Evolutionary conservation across 1,140 invertebrate species (phyloP).

Genomic region (Holotrichia oblita): DNA sequence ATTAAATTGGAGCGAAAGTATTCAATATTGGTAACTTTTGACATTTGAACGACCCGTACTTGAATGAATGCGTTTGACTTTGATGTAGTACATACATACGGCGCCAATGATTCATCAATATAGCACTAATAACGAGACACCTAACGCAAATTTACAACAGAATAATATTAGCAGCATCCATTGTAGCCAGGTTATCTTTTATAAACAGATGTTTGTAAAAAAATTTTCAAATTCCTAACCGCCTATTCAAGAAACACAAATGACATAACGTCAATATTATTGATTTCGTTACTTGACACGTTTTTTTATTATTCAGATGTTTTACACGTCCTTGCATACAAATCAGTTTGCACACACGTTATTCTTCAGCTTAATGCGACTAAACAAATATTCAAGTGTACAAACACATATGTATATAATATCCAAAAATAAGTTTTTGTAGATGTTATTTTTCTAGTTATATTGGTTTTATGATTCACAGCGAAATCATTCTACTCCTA

Average conservation of each 20-base stretch:
- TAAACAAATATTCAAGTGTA: background rate
- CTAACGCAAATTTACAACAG: too few relatives aligned
- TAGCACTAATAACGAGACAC: too few relatives aligned
- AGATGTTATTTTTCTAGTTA: background rate
- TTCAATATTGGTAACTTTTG: too few relatives aligned
- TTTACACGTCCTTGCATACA: background rate
- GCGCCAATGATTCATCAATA: background rate
- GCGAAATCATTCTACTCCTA: background rate
- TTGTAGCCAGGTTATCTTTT: too few relatives aligned
- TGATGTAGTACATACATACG: background rate
- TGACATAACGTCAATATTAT: background rate
- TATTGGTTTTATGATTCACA: background rate
- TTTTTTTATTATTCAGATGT: background rate
- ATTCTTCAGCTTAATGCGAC: background rate
- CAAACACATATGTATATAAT: background rate
- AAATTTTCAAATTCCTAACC: constrained; percentile 19
- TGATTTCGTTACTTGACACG: background rate
- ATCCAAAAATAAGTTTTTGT: background rate
- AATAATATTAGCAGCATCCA: too few relatives aligned
- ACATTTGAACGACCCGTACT: too few relatives aligned
- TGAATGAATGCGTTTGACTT: too few relatives aligned
- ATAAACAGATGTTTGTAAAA: background rate
- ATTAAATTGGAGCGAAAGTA: too few relatives aligned
- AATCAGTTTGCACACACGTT: background rate
- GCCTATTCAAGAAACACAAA: background rate